A percentile compares a stretch with the other conserved stretches of the same genome.
phyloP scores from a whole-genome alignment of 2,113 vertebrate genomes.

The Sterrhoptilus dennistouni region DNA sequence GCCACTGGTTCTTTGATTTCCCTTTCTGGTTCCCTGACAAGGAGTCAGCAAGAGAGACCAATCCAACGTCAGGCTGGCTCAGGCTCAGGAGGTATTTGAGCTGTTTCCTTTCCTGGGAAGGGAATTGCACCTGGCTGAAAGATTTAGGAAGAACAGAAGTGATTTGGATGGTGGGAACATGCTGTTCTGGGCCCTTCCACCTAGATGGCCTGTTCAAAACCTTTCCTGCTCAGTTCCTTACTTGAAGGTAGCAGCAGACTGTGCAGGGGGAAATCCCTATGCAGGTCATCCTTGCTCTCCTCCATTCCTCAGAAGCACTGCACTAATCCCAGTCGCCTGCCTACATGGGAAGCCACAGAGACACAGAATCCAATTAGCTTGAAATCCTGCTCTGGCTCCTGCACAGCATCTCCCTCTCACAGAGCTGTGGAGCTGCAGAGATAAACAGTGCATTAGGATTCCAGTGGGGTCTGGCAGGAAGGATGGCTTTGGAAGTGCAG shows the following conservation, averaged over 20 bases:
- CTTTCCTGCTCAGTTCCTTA: neutral
- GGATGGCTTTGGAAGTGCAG: neutral
- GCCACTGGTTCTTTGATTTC: neutral
- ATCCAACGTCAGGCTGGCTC: neutral
- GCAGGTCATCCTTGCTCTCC: neutral
- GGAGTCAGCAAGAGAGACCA: neutral
- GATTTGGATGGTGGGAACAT: neutral
- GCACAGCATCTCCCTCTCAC: constrained; percentile 48
- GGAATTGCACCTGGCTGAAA: neutral
- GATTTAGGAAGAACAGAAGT: neutral
- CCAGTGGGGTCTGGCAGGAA: neutral
- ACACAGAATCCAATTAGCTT: constrained; percentile 71
- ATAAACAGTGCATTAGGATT: constrained; percentile 73
- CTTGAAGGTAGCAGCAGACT: neutral
- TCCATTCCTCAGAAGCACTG: neutral
- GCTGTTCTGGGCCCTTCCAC: neutral
- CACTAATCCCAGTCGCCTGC: neutral
- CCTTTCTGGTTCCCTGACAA: neutral
- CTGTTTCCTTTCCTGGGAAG: neutral
- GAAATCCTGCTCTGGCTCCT: constrained; percentile 52
- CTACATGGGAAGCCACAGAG: constrained; percentile 24
- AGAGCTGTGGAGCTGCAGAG: constrained; percentile 63
- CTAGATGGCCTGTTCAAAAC: neutral
- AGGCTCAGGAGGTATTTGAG: neutral
- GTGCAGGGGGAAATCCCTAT: neutral